Conservation (phyloP, 2,113 vertebrate genomes). For the Crotalus helleri region DNA sequence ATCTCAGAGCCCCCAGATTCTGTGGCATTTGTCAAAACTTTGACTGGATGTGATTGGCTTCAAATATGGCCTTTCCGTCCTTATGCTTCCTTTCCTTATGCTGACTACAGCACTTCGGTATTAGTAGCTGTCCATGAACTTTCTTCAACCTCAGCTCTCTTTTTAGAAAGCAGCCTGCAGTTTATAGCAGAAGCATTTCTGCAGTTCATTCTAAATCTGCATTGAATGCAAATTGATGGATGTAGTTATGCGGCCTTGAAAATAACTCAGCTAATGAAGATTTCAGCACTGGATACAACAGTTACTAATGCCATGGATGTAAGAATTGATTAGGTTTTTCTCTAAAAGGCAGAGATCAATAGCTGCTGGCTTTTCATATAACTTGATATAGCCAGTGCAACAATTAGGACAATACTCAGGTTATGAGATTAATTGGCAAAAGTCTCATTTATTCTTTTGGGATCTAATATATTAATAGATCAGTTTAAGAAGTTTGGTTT, state of each 20-base stretch:
- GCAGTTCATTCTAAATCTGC: neutral
- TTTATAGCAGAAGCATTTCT: neutral
- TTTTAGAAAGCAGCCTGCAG: neutral
- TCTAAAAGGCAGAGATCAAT: conserved; percentile 18
- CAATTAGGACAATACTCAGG: neutral
- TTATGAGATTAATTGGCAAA: neutral
- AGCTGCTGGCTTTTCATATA: neutral
- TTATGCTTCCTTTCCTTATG: neutral
- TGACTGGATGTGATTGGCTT: neutral
- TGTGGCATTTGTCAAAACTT: neutral
- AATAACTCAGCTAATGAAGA: conserved; percentile 50
- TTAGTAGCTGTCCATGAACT: neutral
- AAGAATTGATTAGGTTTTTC: conserved; percentile 43
- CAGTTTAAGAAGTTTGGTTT: neutral
- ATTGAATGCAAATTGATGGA: conserved; percentile 3
- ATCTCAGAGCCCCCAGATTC: neutral
- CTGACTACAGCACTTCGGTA: neutral
- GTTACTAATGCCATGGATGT: conserved; percentile 23
- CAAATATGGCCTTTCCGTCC: neutral
- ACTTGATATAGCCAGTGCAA: neutral
- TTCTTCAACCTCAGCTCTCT: neutral
- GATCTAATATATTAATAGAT: neutral
- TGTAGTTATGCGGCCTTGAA: conserved; percentile 38
- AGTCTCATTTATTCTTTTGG: neutral
- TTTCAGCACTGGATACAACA: conserved; percentile 35